Base-by-base conservation (phyloP, 2,797 vertebrate genomes). In the Melanogrammus aeglefinus region DNA sequence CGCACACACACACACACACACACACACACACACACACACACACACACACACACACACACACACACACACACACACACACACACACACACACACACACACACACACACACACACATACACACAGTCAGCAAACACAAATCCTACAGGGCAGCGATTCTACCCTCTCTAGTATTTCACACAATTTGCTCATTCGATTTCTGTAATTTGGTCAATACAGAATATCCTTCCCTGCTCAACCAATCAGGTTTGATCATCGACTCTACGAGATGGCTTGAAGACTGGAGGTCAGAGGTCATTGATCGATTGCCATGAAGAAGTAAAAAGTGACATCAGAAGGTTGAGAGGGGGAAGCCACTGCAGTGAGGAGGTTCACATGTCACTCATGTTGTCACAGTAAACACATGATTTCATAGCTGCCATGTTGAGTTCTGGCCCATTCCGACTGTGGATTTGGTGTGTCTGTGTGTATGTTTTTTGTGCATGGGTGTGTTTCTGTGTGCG, bases 351-450 rank as follows among this genome's bases (percentile, higher is more conserved):
- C 13, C 13, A 12, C 1, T 57, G 51, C 16, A 57, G 3, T 21
- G 21, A 57, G 21, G 51, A 57, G 51, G 51, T 57, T 57, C 18
- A 57, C 21, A n/a, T 57, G 51, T 57, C 51, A n/a, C 21, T 21
- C 18, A 57, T n/a, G 51, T 57, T 57, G 51, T 57, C 21, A 57
- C 18, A 18, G 44, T 47, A 47, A 47, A 47, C 44, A 57, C 51
- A 21, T 21, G 51, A 79, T 51, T 81, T 83, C 78, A 82, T 12
- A 79, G 80, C 79, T 90, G 88, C 87, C 86, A 27, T 75, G 79
- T 85, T 76, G 74, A 51, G 84, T 89, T 81, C 18, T 57, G 51
- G 51, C 16, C 27, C 81, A 76, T 78, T 80, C 41, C 27, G 41
- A 18, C 70, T 76, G 78, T 80, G 76, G 44, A 3, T 18, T 51